Base-by-base conservation (phyloP, 2,113 vertebrate species). In the Axis porcinus region DNA sequence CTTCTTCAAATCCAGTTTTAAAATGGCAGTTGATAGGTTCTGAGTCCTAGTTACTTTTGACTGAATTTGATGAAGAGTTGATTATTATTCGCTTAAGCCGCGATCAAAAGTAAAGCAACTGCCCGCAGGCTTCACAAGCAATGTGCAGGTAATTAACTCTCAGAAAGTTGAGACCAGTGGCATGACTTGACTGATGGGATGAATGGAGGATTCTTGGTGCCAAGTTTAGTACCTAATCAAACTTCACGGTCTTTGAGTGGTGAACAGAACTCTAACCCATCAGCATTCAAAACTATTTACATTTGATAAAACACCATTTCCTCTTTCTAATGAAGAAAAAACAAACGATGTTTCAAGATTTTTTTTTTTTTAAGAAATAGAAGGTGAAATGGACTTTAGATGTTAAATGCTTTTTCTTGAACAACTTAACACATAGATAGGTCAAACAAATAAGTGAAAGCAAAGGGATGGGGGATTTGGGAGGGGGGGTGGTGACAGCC, bases 151-250 rank as follows among this genome's bases (percentile, higher is more conserved):
- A 96, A 96, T 97, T 94, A 96, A 92, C 40, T 91, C 94, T 58
- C 98, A 86, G 40, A 50, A 97, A 89, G 52, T 50, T 55, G 91
- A 97, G 95, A 78, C 94, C 91, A 36, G 88, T 62, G 91, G 88
- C 6, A 33, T 96, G 91, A 94, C 79, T 95, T 97, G 98, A 97
- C 98, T 55, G 36, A 74, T 0, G 3, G 74, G 50, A 91, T 86
- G 74, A 91, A 94, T 91, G 97, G 92, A 94, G 86, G 82, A 47
- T 76, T 43, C 94, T n/a, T 54, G 12, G 83, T 96, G 97, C 97
- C 98, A 98, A 97, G 97, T 97, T 97, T 97, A 74, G 93, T 92
- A 97, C 98, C 98, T 97, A 95, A 97, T 98, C 97, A 97, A 98
- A 97, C 94, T 87, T 95, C 97, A 94, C 0, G 4, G 67, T 55